Percentiles rank a stretch among this genome's conserved stretches.
Conservation (phyloP, 2,797 vertebrate species). For the Anabacerthia variegaticeps region DNA sequence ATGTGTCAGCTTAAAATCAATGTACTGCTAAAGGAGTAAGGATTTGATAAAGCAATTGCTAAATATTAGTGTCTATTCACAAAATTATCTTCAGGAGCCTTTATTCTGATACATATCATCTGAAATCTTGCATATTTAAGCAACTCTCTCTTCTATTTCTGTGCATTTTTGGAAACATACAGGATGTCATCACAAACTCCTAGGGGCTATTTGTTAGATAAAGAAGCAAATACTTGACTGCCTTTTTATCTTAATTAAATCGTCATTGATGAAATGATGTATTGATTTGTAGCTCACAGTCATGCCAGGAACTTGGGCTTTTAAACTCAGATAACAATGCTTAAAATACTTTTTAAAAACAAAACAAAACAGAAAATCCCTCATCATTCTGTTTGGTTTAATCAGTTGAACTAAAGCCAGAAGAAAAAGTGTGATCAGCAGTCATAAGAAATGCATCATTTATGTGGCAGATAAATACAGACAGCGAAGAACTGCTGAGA, state of each 20-base stretch:
- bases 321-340: conserved; percentile 7
- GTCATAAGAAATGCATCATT: not conserved
- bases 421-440: not conserved
- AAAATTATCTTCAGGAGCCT: not conserved
- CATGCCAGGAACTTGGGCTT: not conserved
- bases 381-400: not conserved
- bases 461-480: not conserved
- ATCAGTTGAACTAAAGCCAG: not conserved
- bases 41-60: conserved; percentile 28
- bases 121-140: not conserved
- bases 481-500: not conserved
- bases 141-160: not conserved
- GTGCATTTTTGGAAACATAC: conserved; percentile 4
- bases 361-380: not conserved
- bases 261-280: conserved; percentile 39
- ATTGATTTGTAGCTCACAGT: conserved; percentile 41
- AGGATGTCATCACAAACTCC: conserved; percentile 25
- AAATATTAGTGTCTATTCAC: conserved; percentile 9
- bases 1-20: not conserved
- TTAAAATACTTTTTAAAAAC: not conserved
- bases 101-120: not conserved
- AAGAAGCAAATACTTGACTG: conserved; percentile 61
- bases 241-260: conserved; percentile 73
- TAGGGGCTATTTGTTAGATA: conserved; percentile 36
- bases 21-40: not conserved